A percentile compares a stretch with the other conserved stretches of the same genome.
Evolutionary conservation across 2,888 invertebrate genomes (phyloP).

Genomic region (Zaprionus bogoriensis): DNA sequence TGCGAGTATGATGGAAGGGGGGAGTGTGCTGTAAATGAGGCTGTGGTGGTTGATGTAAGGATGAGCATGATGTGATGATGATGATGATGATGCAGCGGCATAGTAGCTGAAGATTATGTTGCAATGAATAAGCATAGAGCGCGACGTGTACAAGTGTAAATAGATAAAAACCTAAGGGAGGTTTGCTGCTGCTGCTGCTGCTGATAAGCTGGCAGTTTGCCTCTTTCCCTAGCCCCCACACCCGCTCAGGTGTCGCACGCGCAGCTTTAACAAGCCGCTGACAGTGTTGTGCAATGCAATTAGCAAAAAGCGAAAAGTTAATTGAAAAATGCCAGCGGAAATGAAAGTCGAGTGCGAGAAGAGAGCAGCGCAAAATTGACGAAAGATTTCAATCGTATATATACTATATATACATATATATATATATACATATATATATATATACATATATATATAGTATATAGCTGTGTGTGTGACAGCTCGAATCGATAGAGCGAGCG

Average conservation of each 20-base stretch:
- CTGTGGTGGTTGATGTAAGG: slow-evolving; percentile 12
- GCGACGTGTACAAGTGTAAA: slow-evolving; percentile 78
- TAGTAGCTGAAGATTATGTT: slow-evolving; percentile 31
- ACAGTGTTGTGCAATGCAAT: slow-evolving; percentile 70
- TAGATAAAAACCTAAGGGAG: slow-evolving; percentile 56
- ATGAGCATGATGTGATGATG: slow-evolving; percentile 37
- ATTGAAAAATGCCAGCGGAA: slow-evolving; percentile 61
- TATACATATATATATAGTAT: too few species aligned
- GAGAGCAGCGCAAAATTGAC: not conserved
- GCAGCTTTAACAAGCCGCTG: slow-evolving; percentile 5
- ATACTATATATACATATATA: too few species aligned
- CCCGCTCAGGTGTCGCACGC: slow-evolving; percentile 23
- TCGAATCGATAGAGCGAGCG: too few species aligned
- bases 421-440: too few species aligned
- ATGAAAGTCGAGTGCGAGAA: slow-evolving; percentile 30
- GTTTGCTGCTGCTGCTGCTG: not conserved
- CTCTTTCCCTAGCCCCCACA: not conserved
- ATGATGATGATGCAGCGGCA: slow-evolving; percentile 31
- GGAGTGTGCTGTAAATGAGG: slow-evolving; percentile 1
- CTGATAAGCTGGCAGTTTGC: slow-evolving; percentile 27
- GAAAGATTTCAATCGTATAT: too few species aligned
- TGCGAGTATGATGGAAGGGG: not conserved
- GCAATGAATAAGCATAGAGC: slow-evolving; percentile 59
- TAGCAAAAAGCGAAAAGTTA: slow-evolving; percentile 65
- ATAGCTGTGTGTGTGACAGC: too few species aligned